Percentiles rank a stretch among this genome's conserved stretches.
Evolutionary conservation across 2,113 vertebrate species (phyloP).

Genomic region (Aldabrachelys gigantea): DNA sequence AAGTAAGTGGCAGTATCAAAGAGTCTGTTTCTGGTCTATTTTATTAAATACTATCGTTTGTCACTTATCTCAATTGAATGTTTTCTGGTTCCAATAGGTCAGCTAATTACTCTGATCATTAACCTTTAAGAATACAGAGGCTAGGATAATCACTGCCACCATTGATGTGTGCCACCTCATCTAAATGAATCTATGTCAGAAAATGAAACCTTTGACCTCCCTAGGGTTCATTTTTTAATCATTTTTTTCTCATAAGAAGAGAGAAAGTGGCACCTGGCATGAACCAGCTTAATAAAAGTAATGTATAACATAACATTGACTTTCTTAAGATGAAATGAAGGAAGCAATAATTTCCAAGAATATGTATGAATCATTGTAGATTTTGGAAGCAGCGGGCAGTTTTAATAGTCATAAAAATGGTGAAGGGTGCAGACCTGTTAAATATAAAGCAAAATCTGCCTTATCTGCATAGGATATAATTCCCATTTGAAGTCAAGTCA

Average conservation of each 20-base stretch:
- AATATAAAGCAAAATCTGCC: background rate
- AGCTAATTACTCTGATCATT: conserved; percentile 72
- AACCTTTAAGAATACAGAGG: conserved; percentile 66
- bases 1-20: background rate
- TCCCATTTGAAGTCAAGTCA: background rate
- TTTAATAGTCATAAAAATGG: background rate
- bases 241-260: conserved; percentile 36
- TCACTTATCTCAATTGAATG: conserved; percentile 64
- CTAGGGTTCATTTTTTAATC: background rate
- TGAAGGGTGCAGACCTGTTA: background rate
- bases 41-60: conserved; percentile 53
- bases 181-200: conserved; percentile 57
- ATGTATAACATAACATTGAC: background rate
- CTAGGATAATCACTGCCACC: conserved; percentile 49
- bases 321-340: background rate
- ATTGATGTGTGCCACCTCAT: conserved; percentile 3
- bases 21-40: conserved; percentile 14
- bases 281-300: conserved; percentile 43
- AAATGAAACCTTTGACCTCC: conserved; percentile 10
- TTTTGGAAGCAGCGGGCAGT: background rate
- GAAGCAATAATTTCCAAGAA: conserved; percentile 1
- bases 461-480: background rate
- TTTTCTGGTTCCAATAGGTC: conserved; percentile 52
- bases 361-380: background rate
- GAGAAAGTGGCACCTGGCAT: conserved; percentile 8